A percentile compares a stretch with the other conserved stretches of the same genome.
Conservation (phyloP, 2,888 invertebrate genomes). For the Acleris cristana region DNA sequence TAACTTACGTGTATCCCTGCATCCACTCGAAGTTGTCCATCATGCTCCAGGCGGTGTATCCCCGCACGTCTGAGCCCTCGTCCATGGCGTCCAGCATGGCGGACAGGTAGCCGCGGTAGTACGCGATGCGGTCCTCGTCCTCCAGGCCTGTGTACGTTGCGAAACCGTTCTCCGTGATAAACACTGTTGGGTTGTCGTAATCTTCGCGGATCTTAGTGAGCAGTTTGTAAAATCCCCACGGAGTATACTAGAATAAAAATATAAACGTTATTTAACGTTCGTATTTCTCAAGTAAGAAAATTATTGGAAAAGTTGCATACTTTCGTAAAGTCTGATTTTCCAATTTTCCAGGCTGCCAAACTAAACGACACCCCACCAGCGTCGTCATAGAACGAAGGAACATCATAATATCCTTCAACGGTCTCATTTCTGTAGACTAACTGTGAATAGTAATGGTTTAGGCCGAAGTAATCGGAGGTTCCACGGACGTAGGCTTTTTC, state of each 20-base stretch:
- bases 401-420: conserved; percentile 40
- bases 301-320: conserved; percentile 13
- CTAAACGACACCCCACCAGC: conserved; percentile 42
- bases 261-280: background rate
- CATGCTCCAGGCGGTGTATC: conserved; percentile 84
- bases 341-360: conserved; percentile 45
- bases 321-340: conserved; percentile 42
- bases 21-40: conserved; percentile 86
- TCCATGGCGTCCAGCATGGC: conserved; percentile 71
- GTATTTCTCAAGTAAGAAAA: background rate
- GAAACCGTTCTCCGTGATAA: conserved; percentile 84
- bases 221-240: conserved; percentile 82
- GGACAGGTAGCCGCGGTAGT: conserved; percentile 61
- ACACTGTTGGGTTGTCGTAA: conserved; percentile 79
- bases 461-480: conserved; percentile 62
- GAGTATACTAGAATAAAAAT: conserved; percentile 60
- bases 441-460: conserved; percentile 86
- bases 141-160: conserved; percentile 52
- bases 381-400: conserved; percentile 51
- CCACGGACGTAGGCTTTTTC: conserved; percentile 62
- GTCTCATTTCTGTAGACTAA: conserved; percentile 54
- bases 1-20: conserved; percentile 78
- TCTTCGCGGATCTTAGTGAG: conserved; percentile 72
- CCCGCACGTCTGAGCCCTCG: conserved; percentile 69
- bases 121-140: conserved; percentile 68